A percentile compares a stretch with the other conserved stretches of the same genome.
Conservation (phyloP, 2,888 invertebrate species). For the Leistus spinibarbis region DNA sequence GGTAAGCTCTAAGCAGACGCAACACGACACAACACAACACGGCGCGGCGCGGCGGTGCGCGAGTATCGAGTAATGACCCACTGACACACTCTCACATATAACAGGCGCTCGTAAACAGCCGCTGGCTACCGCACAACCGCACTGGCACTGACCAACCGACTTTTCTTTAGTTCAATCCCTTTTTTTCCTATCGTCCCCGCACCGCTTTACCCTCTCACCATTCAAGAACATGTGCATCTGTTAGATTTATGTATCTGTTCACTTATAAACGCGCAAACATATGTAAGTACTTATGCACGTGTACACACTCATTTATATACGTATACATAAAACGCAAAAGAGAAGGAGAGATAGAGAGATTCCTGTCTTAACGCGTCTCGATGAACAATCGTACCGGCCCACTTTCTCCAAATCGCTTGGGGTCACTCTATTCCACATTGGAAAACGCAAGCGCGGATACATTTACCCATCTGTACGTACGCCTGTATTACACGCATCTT, state of each 20-base stretch:
- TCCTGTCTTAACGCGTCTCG: background rate
- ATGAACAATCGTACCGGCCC: slow-evolving; percentile 13
- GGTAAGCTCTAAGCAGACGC: background rate
- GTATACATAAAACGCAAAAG: background rate
- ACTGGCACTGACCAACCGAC: background rate
- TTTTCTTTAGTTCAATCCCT: background rate
- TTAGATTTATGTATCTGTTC: slow-evolving; percentile 2
- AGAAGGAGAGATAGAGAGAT: background rate
- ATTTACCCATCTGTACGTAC: background rate
- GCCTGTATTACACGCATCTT: background rate
- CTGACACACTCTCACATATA: slow-evolving; percentile 29
- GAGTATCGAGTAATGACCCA: slow-evolving; percentile 25
- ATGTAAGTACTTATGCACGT: background rate
- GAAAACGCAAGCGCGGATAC: slow-evolving; percentile 21
- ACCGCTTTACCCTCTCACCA: background rate
- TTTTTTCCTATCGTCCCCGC: slow-evolving; percentile 2
- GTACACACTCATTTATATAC: background rate
- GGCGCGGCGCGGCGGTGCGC: background rate
- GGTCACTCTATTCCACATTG: slow-evolving; percentile 25
- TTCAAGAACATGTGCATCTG: background rate
- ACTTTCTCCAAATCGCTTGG: slow-evolving; percentile 30
- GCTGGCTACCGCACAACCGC: background rate
- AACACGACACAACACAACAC: slow-evolving; percentile 9
- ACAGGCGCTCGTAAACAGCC: slow-evolving; percentile 27
- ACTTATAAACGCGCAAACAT: background rate